Evolutionary conservation across 2,113 vertebrate species (phyloP).

Genomic region (Ptilorrhoa leucosticta): DNA sequence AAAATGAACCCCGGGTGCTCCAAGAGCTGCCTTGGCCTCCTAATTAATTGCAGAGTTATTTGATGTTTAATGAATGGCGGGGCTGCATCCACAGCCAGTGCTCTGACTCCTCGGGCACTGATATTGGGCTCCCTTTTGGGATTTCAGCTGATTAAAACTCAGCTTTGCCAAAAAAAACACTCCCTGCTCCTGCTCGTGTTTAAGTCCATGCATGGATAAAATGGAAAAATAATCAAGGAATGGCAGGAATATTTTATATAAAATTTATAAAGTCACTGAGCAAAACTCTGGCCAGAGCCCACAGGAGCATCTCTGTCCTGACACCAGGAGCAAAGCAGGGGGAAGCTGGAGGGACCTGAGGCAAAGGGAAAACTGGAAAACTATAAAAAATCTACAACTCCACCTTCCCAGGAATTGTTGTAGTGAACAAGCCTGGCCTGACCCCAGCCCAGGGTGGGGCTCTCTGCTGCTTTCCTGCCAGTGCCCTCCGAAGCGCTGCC

Average conservation of each 20-base stretch:
- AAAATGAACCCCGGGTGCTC: neutral
- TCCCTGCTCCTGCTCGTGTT: fast-evolving
- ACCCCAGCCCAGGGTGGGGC: neutral
- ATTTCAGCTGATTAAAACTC: neutral
- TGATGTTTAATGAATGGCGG: neutral
- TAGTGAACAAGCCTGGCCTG: neutral
- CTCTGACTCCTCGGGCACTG: neutral
- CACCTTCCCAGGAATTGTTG: neutral
- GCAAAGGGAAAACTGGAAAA: neutral
- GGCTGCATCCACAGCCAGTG: neutral
- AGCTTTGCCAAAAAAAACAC: neutral
- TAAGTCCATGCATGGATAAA: neutral
- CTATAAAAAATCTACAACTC: neutral
- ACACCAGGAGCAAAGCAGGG: fast-evolving
- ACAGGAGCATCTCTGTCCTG: fast-evolving
- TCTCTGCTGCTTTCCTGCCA: neutral
- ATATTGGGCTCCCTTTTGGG: neutral
- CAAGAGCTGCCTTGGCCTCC: neutral
- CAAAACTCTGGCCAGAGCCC: neutral
- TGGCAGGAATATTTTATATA: neutral
- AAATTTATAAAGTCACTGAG: neutral
- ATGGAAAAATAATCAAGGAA: neutral
- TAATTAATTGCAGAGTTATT: neutral
- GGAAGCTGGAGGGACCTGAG: neutral
- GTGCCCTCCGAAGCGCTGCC: fast-evolving